Evolutionary conservation across 2,888 invertebrate genomes (phyloP).

Genomic region (Pelosia muscerda): DNA sequence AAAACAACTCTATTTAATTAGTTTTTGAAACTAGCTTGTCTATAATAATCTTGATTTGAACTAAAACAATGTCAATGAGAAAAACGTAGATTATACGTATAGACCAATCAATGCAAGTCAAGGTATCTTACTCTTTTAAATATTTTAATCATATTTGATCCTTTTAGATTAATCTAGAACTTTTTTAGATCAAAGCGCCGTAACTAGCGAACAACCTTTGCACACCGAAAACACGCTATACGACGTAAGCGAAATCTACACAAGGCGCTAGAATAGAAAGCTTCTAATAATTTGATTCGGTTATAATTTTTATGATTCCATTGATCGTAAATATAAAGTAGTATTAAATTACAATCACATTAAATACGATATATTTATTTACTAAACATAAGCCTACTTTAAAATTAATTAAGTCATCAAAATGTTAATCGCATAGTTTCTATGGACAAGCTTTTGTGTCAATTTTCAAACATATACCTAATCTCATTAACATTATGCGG

Average conservation of each 20-base stretch:
- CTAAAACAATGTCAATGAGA: background rate
- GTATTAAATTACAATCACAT: slow-evolving; percentile 6
- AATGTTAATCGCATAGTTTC: slow-evolving; percentile 1
- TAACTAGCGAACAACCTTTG: background rate
- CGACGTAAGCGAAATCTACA: background rate
- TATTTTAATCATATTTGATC: background rate
- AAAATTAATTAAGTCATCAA: background rate
- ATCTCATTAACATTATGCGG: slow-evolving; percentile 2
- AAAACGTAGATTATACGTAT: background rate
- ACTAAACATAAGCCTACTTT: background rate
- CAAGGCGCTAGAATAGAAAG: background rate
- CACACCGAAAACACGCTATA: background rate
- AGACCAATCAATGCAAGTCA: background rate
- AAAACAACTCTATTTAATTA: too few species aligned
- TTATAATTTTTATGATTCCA: background rate
- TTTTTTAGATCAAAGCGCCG: background rate
- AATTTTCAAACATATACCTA: slow-evolving; percentile 2
- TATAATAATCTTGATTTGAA: too few species aligned
- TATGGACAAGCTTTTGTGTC: slow-evolving; percentile 7
- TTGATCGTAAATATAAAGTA: background rate
- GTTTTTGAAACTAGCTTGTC: too few species aligned
- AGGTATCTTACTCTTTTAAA: background rate
- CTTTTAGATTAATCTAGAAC: background rate
- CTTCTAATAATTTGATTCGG: background rate
- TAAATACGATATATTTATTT: background rate